phyloP scores from a whole-genome alignment of 2,113 vertebrate species.

The Axis porcinus region DNA sequence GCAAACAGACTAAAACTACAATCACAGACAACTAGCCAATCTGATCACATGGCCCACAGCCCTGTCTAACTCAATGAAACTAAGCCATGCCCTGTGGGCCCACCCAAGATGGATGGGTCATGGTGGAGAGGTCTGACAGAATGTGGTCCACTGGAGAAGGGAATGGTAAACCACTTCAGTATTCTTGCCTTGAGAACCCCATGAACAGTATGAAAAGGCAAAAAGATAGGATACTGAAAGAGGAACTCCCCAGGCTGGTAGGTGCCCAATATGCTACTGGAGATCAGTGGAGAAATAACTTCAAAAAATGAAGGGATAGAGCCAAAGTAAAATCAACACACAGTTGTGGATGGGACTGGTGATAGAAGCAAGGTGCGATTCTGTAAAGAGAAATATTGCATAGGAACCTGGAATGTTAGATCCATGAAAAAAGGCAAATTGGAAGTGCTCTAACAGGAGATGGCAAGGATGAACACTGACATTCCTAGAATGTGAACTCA shows the following conservation, averaged over 20 bases:
- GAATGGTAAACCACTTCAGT: not conserved
- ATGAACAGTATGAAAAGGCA: not conserved
- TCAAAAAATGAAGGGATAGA: not conserved
- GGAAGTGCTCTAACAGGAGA: not conserved
- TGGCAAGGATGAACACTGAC: not conserved
- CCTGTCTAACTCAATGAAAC: not conserved
- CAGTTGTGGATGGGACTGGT: not conserved
- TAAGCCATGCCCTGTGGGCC: not conserved
- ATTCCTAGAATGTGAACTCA: no score
- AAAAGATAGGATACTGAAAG: not conserved
- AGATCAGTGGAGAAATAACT: not conserved
- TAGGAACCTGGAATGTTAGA: not conserved
- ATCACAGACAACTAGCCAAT: not conserved
- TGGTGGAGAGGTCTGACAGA: not conserved
- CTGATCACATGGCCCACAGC: rapidly evolving
- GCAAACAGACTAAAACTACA: not conserved
- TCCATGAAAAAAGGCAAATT: not conserved
- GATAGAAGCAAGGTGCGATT: not conserved
- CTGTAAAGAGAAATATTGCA: not conserved
- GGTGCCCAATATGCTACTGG: not conserved
- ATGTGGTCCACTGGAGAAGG: not conserved
- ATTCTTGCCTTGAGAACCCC: not conserved
- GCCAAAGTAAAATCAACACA: not conserved
- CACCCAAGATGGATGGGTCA: not conserved
- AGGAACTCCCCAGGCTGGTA: rapidly evolving